A percentile compares a stretch with the other conserved stretches of the same genome.
These are phyloP conservation scores for Zaprionus africanus DNA, from an alignment of 1,140 invertebrate genomes.

Conservation along the genomic window DNA sequence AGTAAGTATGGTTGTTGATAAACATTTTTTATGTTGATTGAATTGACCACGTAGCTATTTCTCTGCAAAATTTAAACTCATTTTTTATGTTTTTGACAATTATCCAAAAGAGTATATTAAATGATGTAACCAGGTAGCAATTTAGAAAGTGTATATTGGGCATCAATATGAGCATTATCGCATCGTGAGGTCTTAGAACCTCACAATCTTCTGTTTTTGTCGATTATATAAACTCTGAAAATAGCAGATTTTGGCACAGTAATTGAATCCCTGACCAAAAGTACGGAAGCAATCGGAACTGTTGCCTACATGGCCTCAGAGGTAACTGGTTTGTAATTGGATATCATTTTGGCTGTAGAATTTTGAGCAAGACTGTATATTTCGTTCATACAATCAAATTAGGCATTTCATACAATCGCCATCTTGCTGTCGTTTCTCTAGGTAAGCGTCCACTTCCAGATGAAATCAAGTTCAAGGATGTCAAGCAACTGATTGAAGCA, in stretches of 20 bases:
- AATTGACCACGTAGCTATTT: no score
- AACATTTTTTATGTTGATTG: no score
- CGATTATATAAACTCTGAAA: neutral
- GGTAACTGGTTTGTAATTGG: neutral
- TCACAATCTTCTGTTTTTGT: neutral
- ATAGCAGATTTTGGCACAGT: neutral
- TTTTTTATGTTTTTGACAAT: no score
- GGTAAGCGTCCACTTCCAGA: neutral
- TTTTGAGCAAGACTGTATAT: no score
- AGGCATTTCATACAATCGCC: no score
- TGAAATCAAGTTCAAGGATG: neutral
- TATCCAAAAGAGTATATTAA: no score
- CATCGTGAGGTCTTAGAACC: neutral
- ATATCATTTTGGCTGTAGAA: neutral
- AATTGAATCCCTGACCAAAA: neutral
- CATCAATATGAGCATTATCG: no score
- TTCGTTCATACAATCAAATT: no score
- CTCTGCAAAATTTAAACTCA: no score
- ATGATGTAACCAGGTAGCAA: no score
- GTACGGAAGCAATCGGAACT: neutral
- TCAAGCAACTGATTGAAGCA: neutral
- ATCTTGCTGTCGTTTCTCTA: neutral
- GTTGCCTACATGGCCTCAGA: neutral
- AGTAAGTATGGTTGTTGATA: no score
- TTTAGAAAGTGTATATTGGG: no score